These are phyloP conservation scores for Loxodonta africana DNA, from an alignment of 2,113 vertebrate species.

Conservation along the genomic window DNA sequence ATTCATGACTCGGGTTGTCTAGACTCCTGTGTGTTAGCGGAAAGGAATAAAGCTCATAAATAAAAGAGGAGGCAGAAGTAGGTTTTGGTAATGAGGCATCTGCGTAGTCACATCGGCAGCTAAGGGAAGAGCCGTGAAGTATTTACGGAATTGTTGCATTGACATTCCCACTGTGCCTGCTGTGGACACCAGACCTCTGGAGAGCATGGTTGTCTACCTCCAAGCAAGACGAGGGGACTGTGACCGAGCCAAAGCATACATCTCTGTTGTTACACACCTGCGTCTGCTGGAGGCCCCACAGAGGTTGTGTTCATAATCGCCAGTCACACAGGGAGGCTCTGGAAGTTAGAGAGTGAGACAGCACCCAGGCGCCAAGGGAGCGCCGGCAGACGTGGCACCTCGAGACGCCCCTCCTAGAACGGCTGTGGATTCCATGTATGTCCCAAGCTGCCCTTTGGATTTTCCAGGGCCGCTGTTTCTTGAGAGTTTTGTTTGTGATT, in stretches of 20 bases:
- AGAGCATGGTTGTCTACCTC: constrained; percentile 67
- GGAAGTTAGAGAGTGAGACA: neutral
- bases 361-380: neutral
- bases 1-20: constrained; percentile 31
- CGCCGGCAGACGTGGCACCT: fast-evolving
- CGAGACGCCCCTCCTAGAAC: neutral
- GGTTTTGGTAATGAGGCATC: constrained; percentile 80
- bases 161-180: constrained; percentile 73
- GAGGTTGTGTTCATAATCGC: neutral
- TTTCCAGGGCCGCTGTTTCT: constrained; percentile 21
- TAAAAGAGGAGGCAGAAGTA: constrained; percentile 73
- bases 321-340: neutral
- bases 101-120: constrained; percentile 81
- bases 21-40: neutral
- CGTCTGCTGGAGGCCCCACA: neutral
- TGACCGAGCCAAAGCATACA: neutral
- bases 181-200: constrained; percentile 65
- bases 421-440: neutral
- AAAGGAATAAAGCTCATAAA: constrained; percentile 73
- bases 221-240: constrained; percentile 46
- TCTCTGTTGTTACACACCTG: neutral
- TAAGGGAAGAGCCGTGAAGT: constrained; percentile 82
- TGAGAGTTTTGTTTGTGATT: constrained; percentile 60
- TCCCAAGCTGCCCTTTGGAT: constrained; percentile 18
- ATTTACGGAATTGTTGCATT: constrained; percentile 83